phyloP scores from a whole-genome alignment of 2,113 vertebrate species.

The Gavia stellata region DNA sequence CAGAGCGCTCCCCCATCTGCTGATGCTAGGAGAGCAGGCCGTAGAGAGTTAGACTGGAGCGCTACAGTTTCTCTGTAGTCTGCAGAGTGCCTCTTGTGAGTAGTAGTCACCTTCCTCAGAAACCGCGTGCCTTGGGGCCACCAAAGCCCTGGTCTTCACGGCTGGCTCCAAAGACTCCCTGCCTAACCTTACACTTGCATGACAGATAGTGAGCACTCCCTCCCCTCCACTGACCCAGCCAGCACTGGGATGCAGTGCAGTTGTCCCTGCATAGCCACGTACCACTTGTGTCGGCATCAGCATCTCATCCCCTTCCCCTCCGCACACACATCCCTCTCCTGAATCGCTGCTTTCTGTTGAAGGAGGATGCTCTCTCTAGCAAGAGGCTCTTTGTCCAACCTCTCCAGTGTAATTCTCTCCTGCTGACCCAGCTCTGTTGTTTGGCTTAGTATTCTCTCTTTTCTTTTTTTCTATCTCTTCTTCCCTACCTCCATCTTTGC shows the following conservation, averaged over 20 bases:
- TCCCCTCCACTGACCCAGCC: constrained; percentile 24
- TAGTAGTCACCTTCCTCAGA: constrained; percentile 64
- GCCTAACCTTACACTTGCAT: constrained; percentile 55
- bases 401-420: constrained; percentile 62
- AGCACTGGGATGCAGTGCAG: background rate
- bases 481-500: background rate
- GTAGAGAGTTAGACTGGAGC: constrained; percentile 68
- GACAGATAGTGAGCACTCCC: constrained; percentile 48
- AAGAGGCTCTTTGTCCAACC: constrained; percentile 62
- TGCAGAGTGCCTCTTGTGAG: constrained; percentile 70
- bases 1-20: constrained; percentile 60
- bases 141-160: background rate
- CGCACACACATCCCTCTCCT: constrained; percentile 6
- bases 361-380: constrained; percentile 59
- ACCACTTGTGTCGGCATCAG: background rate
- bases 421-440: background rate
- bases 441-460: background rate
- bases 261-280: constrained; percentile 14
- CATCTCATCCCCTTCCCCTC: constrained; percentile 14
- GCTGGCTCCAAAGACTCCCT: constrained; percentile 34
- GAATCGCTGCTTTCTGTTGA: constrained; percentile 48
- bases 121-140: constrained; percentile 37
- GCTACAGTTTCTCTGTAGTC: constrained; percentile 67
- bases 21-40: constrained; percentile 65
- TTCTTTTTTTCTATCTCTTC: background rate